Evolutionary conservation across 1,140 invertebrate species (phyloP).

Genomic region (Mya arenaria): DNA sequence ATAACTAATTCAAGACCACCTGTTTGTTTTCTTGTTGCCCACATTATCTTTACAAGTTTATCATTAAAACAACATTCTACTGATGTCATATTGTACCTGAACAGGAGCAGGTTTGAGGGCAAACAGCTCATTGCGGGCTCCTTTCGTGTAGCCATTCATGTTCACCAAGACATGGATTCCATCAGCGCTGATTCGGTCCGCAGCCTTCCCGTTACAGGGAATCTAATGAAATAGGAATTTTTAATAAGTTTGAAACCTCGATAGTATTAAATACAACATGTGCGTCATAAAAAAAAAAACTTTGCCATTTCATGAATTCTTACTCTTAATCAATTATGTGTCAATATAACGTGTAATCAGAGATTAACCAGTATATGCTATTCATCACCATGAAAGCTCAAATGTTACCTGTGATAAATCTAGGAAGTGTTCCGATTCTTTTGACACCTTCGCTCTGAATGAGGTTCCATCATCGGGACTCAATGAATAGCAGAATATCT

Average conservation of each 20-base stretch:
- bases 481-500: slow-evolving; percentile 97
- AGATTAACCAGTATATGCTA: too few relatives aligned
- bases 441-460: slow-evolving; percentile 96
- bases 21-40: background rate
- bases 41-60: too few relatives aligned
- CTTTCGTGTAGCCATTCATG: slow-evolving; percentile 99
- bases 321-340: too few relatives aligned
- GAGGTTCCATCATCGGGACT: slow-evolving; percentile 98
- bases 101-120: slow-evolving; percentile 97
- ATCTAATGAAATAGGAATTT: too few relatives aligned
- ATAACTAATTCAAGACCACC: background rate
- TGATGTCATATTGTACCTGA: slow-evolving; percentile 83
- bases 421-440: slow-evolving; percentile 97
- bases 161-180: slow-evolving; percentile 99
- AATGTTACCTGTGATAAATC: slow-evolving; percentile 90
- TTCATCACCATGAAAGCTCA: too few relatives aligned
- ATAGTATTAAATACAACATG: too few relatives aligned
- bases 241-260: too few relatives aligned
- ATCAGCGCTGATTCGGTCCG: slow-evolving; percentile 95
- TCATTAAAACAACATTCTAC: background rate
- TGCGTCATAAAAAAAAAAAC: too few relatives aligned
- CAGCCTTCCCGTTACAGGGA: slow-evolving; percentile 97
- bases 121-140: slow-evolving; percentile 99
- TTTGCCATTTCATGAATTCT: too few relatives aligned
- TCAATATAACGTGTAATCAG: too few relatives aligned